Percentiles rank a stretch among this genome's conserved stretches.
These are phyloP conservation scores for Tholera decimalis DNA, from an alignment of 2,888 invertebrate species.

Conservation along the genomic window DNA sequence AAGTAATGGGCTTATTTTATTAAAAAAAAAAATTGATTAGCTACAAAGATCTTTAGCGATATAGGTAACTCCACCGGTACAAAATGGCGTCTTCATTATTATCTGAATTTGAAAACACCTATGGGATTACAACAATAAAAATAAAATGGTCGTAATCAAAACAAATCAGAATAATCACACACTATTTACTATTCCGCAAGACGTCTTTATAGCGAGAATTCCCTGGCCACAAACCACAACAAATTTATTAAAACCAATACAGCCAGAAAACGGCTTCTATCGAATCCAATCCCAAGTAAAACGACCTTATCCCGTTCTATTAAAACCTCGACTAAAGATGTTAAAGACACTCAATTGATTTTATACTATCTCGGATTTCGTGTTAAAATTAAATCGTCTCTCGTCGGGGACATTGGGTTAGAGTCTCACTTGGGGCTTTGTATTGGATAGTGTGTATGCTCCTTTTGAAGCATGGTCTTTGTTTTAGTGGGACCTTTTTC, in stretches of 20 bases:
- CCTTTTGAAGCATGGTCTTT: constrained; percentile 42
- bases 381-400: constrained; percentile 38
- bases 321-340: constrained; percentile 38
- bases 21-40: not conserved
- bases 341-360: constrained; percentile 42
- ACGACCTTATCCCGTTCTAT: constrained; percentile 29
- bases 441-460: not conserved
- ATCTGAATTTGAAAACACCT: not conserved
- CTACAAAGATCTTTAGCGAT: too few species aligned
- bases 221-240: constrained; percentile 3
- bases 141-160: not conserved
- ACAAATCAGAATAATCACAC: not conserved
- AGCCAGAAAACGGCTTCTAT: constrained; percentile 19
- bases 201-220: not conserved
- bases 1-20: not conserved
- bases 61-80: not conserved
- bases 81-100: not conserved
- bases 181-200: not conserved
- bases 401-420: not conserved
- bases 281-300: constrained; percentile 27
- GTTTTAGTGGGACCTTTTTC: constrained; percentile 46
- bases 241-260: constrained; percentile 20
- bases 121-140: not conserved
- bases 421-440: not conserved
- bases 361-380: constrained; percentile 19